phyloP scores from a whole-genome alignment of 2,113 vertebrate species.

The Microtus pennsylvanicus region DNA sequence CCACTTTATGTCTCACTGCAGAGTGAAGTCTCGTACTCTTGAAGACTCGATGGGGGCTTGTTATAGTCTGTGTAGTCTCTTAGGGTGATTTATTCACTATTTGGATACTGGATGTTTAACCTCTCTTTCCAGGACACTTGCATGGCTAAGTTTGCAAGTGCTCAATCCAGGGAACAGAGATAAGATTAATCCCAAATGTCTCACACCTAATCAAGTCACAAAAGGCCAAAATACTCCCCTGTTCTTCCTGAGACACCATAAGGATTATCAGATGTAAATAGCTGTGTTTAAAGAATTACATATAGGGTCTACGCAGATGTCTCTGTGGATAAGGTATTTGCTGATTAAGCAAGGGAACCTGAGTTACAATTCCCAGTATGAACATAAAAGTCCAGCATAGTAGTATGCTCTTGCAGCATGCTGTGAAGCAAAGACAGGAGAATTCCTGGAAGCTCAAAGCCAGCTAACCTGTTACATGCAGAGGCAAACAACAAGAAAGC shows the following conservation, averaged over 20 bases:
- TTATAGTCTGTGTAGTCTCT: not conserved
- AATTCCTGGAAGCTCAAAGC: not conserved
- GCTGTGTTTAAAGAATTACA: not conserved
- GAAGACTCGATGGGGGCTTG: not conserved
- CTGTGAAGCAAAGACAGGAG: not conserved
- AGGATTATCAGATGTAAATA: not conserved
- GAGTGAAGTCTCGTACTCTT: not conserved
- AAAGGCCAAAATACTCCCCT: not conserved
- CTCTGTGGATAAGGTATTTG: not conserved
- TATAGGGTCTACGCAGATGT: not conserved
- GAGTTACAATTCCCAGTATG: not conserved
- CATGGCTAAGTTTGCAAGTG: not conserved
- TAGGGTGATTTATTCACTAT: not conserved
- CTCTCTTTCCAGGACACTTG: not conserved
- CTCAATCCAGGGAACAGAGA: not conserved
- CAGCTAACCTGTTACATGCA: not conserved
- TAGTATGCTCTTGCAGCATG: not conserved
- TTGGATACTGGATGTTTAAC: not conserved
- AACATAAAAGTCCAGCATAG: not conserved
- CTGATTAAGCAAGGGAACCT: not conserved
- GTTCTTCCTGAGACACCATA: not conserved
- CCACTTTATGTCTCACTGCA: accelerated
- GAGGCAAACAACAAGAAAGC: not conserved
- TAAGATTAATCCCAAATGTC: not conserved
- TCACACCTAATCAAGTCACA: not conserved